phyloP scores from a whole-genome alignment of 2,797 vertebrate genomes.

The Natrix natrix region DNA sequence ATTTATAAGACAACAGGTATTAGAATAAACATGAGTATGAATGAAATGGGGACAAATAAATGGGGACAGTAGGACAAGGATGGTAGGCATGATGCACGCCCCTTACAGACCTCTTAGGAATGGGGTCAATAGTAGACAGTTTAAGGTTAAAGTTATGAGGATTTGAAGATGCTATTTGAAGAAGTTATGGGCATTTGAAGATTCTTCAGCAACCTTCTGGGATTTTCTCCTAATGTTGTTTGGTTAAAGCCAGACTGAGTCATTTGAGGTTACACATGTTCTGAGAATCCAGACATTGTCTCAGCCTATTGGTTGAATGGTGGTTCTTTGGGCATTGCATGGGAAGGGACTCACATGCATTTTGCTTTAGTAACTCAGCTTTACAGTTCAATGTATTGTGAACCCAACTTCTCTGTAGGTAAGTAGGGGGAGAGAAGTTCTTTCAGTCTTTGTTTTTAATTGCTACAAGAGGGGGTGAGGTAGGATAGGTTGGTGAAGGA shows the following conservation, averaged over 20 bases:
- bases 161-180: too few species aligned
- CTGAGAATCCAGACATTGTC: background rate
- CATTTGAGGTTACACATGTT: background rate
- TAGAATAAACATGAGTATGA: too few species aligned
- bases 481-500: background rate
- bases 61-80: too few species aligned
- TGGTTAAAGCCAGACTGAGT: background rate
- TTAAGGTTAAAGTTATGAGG: too few species aligned
- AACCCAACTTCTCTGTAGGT: background rate
- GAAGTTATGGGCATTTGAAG: too few species aligned
- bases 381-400: background rate
- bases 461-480: background rate
- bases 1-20: too few species aligned
- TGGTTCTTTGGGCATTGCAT: background rate
- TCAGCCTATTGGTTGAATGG: background rate
- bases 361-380: background rate
- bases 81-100: too few species aligned
- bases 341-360: background rate
- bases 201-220: background rate
- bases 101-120: too few species aligned
- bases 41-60: too few species aligned
- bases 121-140: too few species aligned
- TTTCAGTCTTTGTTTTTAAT: background rate
- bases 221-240: background rate
- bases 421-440: background rate